These are phyloP conservation scores for Eremobia ochroleuca DNA, from an alignment of 2,888 invertebrate genomes.

Conservation along the genomic window DNA sequence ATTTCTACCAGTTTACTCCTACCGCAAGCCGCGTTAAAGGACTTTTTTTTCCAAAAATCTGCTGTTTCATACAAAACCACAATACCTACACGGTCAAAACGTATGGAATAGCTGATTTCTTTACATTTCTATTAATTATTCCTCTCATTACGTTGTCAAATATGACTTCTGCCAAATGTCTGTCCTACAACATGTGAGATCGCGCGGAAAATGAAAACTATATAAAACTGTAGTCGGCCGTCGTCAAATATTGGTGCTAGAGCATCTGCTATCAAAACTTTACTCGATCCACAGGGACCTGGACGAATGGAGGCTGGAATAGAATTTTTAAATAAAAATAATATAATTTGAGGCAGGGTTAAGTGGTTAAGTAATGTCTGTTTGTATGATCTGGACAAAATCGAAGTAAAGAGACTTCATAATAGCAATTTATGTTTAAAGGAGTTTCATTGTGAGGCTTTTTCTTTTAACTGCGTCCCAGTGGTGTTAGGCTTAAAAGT, in stretches of 20 bases:
- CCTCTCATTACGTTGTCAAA: slow-evolving; percentile 31
- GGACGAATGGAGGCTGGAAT: slow-evolving; percentile 51
- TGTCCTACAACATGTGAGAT: slow-evolving; percentile 61
- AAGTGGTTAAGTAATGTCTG: neutral
- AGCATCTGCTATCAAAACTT: slow-evolving; percentile 84
- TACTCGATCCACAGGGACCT: slow-evolving; percentile 67
- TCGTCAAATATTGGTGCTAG: slow-evolving; percentile 79
- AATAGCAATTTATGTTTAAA: neutral
- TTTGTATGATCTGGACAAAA: neutral
- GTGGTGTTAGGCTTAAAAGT: neutral
- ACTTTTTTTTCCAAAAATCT: too few species aligned
- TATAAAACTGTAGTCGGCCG: slow-evolving; percentile 77
- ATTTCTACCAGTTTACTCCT: too few species aligned
- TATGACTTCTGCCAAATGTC: slow-evolving; percentile 59
- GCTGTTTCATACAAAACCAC: too few species aligned
- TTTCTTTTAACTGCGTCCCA: slow-evolving; percentile 4
- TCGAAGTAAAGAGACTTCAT: neutral
- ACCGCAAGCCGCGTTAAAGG: too few species aligned
- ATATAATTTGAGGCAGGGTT: slow-evolving; percentile 1
- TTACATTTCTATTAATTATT: too few species aligned
- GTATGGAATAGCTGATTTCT: too few species aligned
- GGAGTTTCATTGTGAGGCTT: neutral
- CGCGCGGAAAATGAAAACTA: slow-evolving; percentile 82
- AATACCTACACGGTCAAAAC: too few species aligned
- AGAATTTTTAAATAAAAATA: slow-evolving; percentile 13